Base-by-base conservation (phyloP, 1,140 invertebrate genomes). In the Ceratosolen solmsi region DNA sequence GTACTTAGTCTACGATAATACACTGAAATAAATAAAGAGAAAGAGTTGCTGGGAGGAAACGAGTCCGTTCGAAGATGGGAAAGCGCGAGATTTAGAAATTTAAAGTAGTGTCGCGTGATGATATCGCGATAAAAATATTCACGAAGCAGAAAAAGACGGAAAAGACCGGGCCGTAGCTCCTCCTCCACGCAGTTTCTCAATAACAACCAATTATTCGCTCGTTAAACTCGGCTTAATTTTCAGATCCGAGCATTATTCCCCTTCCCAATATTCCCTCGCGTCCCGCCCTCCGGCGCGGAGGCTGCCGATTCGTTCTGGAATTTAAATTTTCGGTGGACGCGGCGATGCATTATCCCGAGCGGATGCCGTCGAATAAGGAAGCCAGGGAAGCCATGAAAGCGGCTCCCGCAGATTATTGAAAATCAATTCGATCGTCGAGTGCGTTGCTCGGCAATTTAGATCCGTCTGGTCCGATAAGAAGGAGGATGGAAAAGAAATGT, bases 381-480 rank as follows among this genome's bases (percentile, higher is more conserved):
- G 30, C 33, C 60, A 33, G 5, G 33, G 38, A 38, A 38, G 8
- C 17, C 20, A 22, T 68, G 36, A 20, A 38, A 38, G 33, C 33
- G 20, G 63, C 36, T 68, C 27, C 17, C 63, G 33, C 17, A n/a
- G 33, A 68, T 68, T 68, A 38, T 68, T 38, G 36, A 68, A 68
- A 68, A 68, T 38, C 36, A 68, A 68, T 68, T 38, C 20, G 3
- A 68, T 68, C 33, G 36, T 17, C 9, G 17, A 68, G 33, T 38
- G 58, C 56, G 38, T 20, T 46, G 74, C 36, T 38, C 11, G 27
- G 20, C 68, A 81, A 81, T 81, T 75, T 75, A 81, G 49, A 75
- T 81, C 72, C 33, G 46, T 75, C 36, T 71, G 38, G 49, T 7
- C 25, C 72, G 79, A 81, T 75, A 75, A 73, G 46, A 63, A 56